These are phyloP conservation scores for Poeciliopsis gracilis DNA, from an alignment of 2,797 vertebrate genomes.

Conservation along the genomic window DNA sequence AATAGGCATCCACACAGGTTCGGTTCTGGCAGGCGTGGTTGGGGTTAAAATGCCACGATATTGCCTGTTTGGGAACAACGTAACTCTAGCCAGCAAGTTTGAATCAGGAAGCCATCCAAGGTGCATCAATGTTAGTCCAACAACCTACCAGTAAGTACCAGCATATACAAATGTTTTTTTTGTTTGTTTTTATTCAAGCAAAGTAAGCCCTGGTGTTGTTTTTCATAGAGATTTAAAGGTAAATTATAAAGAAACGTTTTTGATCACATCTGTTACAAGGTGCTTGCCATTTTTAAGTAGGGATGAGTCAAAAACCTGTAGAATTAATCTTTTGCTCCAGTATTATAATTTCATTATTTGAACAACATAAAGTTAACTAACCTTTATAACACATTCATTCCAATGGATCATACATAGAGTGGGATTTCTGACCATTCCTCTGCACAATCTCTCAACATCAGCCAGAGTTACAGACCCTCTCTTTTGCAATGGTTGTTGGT, in stretches of 20 bases:
- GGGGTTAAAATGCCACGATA: conserved; percentile 98
- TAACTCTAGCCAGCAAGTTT: conserved; percentile 98
- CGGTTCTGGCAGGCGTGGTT: conserved; percentile 95
- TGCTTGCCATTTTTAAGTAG: neutral
- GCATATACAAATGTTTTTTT: neutral
- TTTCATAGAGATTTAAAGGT: neutral
- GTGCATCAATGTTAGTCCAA: conserved; percentile 96
- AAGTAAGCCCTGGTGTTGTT: neutral
- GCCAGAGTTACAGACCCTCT: neutral
- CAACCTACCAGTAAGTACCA: conserved; percentile 92
- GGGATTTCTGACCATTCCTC: neutral
- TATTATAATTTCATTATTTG: neutral
- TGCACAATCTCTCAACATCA: neutral
- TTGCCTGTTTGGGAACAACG: conserved; percentile 98
- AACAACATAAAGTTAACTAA: neutral
- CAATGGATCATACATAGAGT: no score
- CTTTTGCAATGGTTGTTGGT: neutral
- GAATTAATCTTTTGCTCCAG: neutral
- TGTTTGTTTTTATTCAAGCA: neutral
- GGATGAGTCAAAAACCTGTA: neutral
- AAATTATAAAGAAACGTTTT: neutral
- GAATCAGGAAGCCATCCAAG: conserved; percentile 97
- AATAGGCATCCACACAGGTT: conserved; percentile 97
- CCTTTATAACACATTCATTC: neutral
- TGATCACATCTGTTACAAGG: neutral